Evolutionary conservation across 2,888 invertebrate species (phyloP).

Genomic region (Chaitophorus viminalis): DNA sequence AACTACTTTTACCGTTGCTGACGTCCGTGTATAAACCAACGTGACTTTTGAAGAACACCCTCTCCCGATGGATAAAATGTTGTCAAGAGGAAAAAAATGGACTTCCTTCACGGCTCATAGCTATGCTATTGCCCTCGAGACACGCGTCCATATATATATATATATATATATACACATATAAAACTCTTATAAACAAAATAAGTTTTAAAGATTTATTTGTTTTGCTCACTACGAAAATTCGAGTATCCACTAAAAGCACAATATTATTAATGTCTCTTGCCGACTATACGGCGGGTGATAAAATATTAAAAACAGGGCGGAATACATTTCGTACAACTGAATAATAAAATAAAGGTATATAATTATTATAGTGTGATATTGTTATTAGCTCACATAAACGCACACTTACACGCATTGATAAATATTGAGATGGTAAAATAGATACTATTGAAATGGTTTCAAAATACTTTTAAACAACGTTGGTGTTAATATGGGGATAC

Average conservation of each 20-base stretch:
- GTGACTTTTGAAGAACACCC: conserved; percentile 20
- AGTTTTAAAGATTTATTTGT: not conserved
- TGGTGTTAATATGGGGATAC: too few relatives aligned
- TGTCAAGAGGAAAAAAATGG: not conserved
- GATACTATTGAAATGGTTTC: too few relatives aligned
- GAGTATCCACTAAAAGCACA: not conserved
- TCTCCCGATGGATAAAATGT: not conserved
- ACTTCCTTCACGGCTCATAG: not conserved
- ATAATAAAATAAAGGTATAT: too few relatives aligned
- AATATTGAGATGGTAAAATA: too few relatives aligned
- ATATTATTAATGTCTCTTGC: not conserved
- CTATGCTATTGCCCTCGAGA: conserved; percentile 17
- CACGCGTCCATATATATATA: not conserved
- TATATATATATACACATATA: not conserved
- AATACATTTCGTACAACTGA: too few relatives aligned
- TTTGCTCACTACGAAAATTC: conserved; percentile 11
- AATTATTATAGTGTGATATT: too few relatives aligned
- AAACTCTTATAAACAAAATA: conserved; percentile 29
- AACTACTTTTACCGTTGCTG: conserved; percentile 15
- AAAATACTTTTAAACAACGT: too few relatives aligned
- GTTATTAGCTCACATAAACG: too few relatives aligned
- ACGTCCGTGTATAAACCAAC: conserved; percentile 16
- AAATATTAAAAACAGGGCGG: not conserved
- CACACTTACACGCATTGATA: too few relatives aligned
- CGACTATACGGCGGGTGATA: not conserved